A percentile compares a stretch with the other conserved stretches of the same genome.
These are phyloP conservation scores for Gadus macrocephalus DNA, from an alignment of 2,113 vertebrate species.

Conservation along the genomic window DNA sequence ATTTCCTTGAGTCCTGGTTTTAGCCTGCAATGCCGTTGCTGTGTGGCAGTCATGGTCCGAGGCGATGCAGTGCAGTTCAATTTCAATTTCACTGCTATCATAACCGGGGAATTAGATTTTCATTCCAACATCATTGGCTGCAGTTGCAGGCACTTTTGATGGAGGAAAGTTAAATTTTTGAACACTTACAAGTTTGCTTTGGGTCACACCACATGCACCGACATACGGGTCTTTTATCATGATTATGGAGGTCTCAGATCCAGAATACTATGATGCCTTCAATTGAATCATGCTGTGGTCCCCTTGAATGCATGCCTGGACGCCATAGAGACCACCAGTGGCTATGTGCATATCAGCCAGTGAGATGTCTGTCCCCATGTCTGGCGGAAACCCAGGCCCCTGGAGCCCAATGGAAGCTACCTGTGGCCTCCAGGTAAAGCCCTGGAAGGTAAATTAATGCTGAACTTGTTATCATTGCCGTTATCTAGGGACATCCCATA, in stretches of 20 bases:
- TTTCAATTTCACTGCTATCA: conserved; percentile 23
- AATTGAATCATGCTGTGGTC: conserved; percentile 11
- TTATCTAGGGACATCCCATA: conserved; percentile 44
- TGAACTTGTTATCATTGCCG: conserved; percentile 68
- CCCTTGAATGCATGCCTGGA: conserved; percentile 11
- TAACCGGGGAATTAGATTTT: conserved; percentile 35
- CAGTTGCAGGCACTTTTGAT: conserved; percentile 9
- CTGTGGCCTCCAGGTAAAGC: conserved; percentile 42
- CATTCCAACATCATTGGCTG: conserved; percentile 21
- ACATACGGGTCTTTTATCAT: conserved; percentile 34
- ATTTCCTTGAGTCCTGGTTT: conserved; percentile 6
- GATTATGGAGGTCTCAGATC: conserved; percentile 26
- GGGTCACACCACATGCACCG: conserved; percentile 23
- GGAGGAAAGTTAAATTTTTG: conserved; percentile 39
- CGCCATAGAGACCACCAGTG: background rate
- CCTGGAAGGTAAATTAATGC: conserved; percentile 68
- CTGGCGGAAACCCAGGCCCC: conserved; percentile 62
- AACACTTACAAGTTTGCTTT: conserved; percentile 35
- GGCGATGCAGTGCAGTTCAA: conserved; percentile 1
- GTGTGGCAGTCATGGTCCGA: background rate
- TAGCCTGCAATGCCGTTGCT: background rate
- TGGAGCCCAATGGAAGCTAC: conserved; percentile 39
- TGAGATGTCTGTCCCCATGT: conserved; percentile 28
- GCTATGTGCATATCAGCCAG: conserved; percentile 4
- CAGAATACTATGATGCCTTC: conserved; percentile 6